Evolutionary conservation across 1,140 invertebrate species (phyloP).

Genomic region (Thaumatotibia leucotreta): DNA sequence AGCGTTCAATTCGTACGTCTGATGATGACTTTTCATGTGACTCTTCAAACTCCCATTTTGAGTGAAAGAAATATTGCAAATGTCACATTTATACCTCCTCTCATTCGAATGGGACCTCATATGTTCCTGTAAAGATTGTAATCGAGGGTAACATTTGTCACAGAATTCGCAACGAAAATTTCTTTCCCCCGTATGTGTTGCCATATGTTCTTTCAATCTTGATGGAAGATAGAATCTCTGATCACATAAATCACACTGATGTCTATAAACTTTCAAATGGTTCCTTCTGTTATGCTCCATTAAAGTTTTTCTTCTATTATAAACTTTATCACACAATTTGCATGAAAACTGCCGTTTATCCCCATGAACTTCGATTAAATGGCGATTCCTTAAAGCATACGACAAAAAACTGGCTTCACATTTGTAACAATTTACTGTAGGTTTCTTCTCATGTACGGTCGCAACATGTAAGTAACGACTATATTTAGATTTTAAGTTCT

Average conservation of each 20-base stretch:
- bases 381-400: constrained; percentile 50
- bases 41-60: constrained; percentile 48
- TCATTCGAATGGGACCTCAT: constrained; percentile 46
- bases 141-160: constrained; percentile 58
- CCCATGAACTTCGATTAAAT: constrained; percentile 59
- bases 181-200: constrained; percentile 59
- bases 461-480: constrained; percentile 50
- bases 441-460: constrained; percentile 59
- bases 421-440: constrained; percentile 59
- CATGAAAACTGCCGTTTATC: constrained; percentile 60
- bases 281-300: constrained; percentile 60
- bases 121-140: constrained; percentile 58
- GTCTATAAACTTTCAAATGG: constrained; percentile 57
- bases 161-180: constrained; percentile 61
- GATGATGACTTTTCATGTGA: constrained; percentile 57
- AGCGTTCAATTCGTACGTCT: constrained; percentile 28
- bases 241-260: constrained; percentile 62
- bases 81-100: constrained; percentile 48
- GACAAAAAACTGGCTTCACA: constrained; percentile 59
- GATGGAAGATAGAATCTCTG: constrained; percentile 60
- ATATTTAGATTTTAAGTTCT: constrained; percentile 62
- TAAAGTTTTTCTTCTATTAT: constrained; percentile 59
- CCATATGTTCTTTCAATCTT: constrained; percentile 61
- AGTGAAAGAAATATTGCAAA: constrained; percentile 46
- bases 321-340: constrained; percentile 61